Evolutionary conservation across 2,888 invertebrate genomes (phyloP).

Genomic region (Agriopis leucophaearia): DNA sequence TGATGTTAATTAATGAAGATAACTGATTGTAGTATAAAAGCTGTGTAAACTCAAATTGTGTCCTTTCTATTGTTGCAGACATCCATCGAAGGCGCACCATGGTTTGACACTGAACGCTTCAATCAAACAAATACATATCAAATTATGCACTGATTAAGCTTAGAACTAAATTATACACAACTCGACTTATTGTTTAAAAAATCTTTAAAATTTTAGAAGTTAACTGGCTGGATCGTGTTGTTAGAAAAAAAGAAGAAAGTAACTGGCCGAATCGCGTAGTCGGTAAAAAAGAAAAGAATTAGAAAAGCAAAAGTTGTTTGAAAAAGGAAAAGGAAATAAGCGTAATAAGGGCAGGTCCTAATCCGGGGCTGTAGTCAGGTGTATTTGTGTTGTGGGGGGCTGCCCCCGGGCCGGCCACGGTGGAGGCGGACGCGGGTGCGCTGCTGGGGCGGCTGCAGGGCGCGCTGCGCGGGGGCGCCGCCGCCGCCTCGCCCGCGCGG

Average conservation of each 20-base stretch:
- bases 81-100: conserved; percentile 68
- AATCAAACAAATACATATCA: conserved; percentile 77
- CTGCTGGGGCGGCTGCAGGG: conserved; percentile 89
- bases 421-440: conserved; percentile 84
- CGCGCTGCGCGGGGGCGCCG: conserved; percentile 89
- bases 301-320: not conserved
- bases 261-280: not conserved
- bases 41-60: not conserved
- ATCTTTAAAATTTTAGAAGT: not conserved
- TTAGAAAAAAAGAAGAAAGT: not conserved
- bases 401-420: conserved; percentile 69
- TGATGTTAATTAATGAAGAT: not conserved
- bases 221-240: conserved; percentile 10
- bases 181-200: conserved; percentile 2
- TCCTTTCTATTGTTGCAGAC: conserved; percentile 68
- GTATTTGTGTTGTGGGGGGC: conserved; percentile 55
- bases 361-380: conserved; percentile 13
- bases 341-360: not conserved
- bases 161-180: conserved; percentile 22
- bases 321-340: not conserved
- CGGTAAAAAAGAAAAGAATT: not conserved
- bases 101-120: conserved; percentile 60
- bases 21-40: not conserved
- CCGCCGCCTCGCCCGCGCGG: conserved; percentile 89
- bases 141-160: conserved; percentile 75